Evolutionary conservation across 2,888 invertebrate genomes (phyloP).

Genomic region (Chrysolina americana): DNA sequence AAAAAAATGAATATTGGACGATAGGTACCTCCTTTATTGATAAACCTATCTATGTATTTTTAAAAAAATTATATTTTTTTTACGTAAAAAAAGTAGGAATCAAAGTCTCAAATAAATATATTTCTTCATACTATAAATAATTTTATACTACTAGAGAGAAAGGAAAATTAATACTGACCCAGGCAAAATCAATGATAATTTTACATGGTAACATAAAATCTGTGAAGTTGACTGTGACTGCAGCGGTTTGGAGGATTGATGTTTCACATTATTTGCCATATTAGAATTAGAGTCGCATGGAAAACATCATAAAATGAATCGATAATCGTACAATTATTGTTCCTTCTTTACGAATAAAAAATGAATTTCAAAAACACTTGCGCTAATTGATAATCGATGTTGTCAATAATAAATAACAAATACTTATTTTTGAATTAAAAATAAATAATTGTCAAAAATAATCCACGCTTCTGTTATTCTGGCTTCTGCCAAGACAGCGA

Average conservation of each 20-base stretch:
- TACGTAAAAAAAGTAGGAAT: slow-evolving; percentile 15
- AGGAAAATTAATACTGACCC: background rate
- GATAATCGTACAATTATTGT: slow-evolving; percentile 23
- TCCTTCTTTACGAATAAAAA: background rate
- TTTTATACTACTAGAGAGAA: slow-evolving; percentile 27
- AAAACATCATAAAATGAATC: slow-evolving; percentile 28
- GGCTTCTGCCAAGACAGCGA: slow-evolving; percentile 15
- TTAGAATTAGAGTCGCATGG: slow-evolving; percentile 17
- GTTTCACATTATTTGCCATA: slow-evolving; percentile 23
- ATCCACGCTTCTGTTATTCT: slow-evolving; percentile 16
- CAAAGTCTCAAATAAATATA: slow-evolving; percentile 18
- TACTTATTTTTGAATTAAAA: slow-evolving; percentile 21
- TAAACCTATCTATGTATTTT: slow-evolving; percentile 27
- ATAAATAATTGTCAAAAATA: slow-evolving; percentile 24
- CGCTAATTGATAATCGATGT: slow-evolving; percentile 25
- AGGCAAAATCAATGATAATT: slow-evolving; percentile 2
- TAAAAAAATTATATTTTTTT: slow-evolving; percentile 30
- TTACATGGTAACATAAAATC: slow-evolving; percentile 31
- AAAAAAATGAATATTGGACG: slow-evolving; percentile 36
- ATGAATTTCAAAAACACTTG: slow-evolving; percentile 27
- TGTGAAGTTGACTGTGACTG: slow-evolving; percentile 30
- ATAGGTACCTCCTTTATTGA: slow-evolving; percentile 26
- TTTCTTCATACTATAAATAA: slow-evolving; percentile 4
- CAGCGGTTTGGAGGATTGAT: slow-evolving; percentile 23
- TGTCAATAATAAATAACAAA: slow-evolving; percentile 26